Evolutionary conservation across 2,888 invertebrate species (phyloP).

Genomic region (Opisthograptis luteolata): DNA sequence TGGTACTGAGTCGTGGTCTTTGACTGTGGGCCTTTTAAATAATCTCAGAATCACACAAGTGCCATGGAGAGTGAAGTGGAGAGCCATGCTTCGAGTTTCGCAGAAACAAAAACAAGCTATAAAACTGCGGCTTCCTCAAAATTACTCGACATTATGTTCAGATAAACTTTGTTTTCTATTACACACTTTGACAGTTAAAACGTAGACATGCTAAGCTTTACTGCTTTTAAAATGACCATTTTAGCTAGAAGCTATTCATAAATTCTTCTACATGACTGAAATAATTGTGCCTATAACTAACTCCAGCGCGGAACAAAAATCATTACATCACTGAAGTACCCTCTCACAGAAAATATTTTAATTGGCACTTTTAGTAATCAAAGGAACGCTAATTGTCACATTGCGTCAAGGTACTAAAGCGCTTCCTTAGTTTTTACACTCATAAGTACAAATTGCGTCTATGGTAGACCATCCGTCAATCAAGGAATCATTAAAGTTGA

Average conservation of each 20-base stretch:
- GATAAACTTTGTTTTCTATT: too few relatives aligned
- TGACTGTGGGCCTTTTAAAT: too few relatives aligned
- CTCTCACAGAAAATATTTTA: background rate
- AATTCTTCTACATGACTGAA: background rate
- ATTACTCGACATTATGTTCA: too few relatives aligned
- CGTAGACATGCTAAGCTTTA: background rate
- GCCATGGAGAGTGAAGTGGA: too few relatives aligned
- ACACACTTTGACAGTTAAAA: background rate
- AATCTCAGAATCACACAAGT: too few relatives aligned
- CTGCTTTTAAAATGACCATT: background rate
- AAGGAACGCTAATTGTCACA: background rate
- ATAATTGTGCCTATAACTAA: background rate
- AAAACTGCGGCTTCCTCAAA: too few relatives aligned
- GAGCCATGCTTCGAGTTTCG: too few relatives aligned
- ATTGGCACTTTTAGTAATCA: background rate
- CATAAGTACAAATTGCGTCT: background rate
- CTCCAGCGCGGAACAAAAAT: background rate
- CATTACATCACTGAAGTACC: background rate
- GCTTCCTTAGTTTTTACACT: background rate
- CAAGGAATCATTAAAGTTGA: conserved; percentile 30
- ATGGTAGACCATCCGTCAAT: conserved; percentile 24
- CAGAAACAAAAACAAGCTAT: too few relatives aligned
- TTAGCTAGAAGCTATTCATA: background rate
- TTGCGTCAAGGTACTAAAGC: background rate
- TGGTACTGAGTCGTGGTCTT: too few relatives aligned